Evolutionary conservation across 30 jellyfish, hydroid and myxozoan species (phyloP).

Genomic region (Phacellophora camtschatica): DNA sequence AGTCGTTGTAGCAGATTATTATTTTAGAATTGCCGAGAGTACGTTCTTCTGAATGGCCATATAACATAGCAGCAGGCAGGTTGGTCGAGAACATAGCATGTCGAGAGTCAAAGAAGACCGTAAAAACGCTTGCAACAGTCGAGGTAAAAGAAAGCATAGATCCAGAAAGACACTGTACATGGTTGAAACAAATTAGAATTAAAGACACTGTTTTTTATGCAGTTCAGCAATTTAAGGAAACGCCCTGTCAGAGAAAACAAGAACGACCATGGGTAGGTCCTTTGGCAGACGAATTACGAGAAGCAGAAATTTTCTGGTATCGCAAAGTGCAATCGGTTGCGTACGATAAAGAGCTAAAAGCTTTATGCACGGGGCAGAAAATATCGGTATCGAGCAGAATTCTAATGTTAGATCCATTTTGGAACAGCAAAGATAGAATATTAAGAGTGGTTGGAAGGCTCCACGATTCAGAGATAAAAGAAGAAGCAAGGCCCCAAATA

Average conservation of each 20-base stretch:
- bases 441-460: background rate
- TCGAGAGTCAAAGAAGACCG: no score
- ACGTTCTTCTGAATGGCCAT: no score
- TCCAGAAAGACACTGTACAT: no score
- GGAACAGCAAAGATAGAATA: background rate
- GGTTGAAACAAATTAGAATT: no score
- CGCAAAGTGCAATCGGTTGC: background rate
- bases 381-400: background rate
- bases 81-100: no score
- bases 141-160: no score
- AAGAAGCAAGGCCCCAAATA: background rate
- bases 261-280: no score
- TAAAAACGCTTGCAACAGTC: no score
- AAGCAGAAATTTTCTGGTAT: background rate
- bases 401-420: background rate
- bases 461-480: background rate
- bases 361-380: background rate
- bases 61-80: no score
- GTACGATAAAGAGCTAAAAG: background rate
- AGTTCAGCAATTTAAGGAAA: no score
- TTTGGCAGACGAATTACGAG: background rate
- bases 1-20: background rate
- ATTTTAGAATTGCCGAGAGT: background rate
- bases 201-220: no score
- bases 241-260: no score